A percentile compares a stretch with the other conserved stretches of the same genome.
Evolutionary conservation across 1,140 invertebrate species (phyloP).

Genomic region (Aphelenchoides fujianensis): DNA sequence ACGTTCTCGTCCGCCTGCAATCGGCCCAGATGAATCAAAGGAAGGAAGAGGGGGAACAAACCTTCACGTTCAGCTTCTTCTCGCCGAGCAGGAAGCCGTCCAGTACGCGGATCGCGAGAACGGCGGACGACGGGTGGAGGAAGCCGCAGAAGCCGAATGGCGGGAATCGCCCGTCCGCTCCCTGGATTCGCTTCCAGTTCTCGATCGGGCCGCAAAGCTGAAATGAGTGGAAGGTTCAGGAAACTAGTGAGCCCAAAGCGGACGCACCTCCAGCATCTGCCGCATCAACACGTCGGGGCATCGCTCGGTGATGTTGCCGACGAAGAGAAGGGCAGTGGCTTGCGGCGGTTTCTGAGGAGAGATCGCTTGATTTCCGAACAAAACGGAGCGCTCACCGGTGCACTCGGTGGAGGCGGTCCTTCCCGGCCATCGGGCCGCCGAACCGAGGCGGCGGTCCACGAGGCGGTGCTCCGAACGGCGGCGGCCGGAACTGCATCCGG

Average conservation of each 20-base stretch:
- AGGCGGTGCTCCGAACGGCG: too few species aligned
- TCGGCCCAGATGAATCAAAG: not conserved
- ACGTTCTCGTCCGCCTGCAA: conserved; percentile 53
- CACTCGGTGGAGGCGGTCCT: too few species aligned
- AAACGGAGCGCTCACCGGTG: not conserved
- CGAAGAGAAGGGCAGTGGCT: conserved; percentile 76
- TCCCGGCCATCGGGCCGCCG: too few species aligned
- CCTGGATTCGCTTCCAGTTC: conserved; percentile 93
- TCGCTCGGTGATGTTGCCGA: conserved; percentile 92
- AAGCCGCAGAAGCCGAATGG: conserved; percentile 98
- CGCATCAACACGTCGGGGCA: conserved; percentile 91
- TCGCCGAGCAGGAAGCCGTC: conserved; percentile 90
- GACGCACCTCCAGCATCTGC: conserved; percentile 73
- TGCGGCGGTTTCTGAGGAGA: not conserved
- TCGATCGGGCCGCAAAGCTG: conserved; percentile 79
- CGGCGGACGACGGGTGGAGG: conserved; percentile 85
- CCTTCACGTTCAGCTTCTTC: conserved; percentile 72
- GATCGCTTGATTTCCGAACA: not conserved
- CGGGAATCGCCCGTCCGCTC: conserved; percentile 70
- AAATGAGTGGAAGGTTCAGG: conserved; percentile 33
- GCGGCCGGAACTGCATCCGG: too few species aligned
- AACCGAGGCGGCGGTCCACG: too few species aligned
- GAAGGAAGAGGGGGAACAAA: conserved; percentile 20
- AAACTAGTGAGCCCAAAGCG: conserved; percentile 19
- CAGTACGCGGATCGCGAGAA: conserved; percentile 85